phyloP scores from a whole-genome alignment of 2,888 invertebrate species.

The Eupithecia insigniata region DNA sequence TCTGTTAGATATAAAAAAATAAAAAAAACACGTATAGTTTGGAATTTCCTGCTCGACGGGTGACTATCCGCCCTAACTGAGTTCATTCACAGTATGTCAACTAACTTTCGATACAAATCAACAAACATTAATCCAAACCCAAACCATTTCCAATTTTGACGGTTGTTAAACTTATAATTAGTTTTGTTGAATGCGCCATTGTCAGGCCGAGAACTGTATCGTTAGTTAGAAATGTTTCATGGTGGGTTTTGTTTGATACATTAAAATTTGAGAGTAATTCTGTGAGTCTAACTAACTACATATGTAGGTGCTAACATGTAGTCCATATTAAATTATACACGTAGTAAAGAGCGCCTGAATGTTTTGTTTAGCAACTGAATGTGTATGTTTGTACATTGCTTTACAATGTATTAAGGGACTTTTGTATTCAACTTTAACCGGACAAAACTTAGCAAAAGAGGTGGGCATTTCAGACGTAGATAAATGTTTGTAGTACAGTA shows the following conservation, averaged over 20 bases:
- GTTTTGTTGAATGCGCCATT: slow-evolving; percentile 29
- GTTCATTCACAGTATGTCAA: slow-evolving; percentile 2
- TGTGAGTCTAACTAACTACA: not conserved
- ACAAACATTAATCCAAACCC: not conserved
- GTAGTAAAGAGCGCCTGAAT: slow-evolving; percentile 22
- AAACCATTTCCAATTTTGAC: slow-evolving; percentile 40
- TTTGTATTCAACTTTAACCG: not conserved
- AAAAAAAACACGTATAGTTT: not conserved
- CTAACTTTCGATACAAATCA: not conserved
- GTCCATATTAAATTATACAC: not conserved
- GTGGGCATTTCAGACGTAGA: too few species aligned
- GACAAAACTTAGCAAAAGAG: too few species aligned
- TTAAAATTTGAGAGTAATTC: not conserved
- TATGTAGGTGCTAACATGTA: too few species aligned
- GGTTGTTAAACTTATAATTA: slow-evolving; percentile 46
- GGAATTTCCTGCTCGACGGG: not conserved
- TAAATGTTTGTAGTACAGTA: too few species aligned
- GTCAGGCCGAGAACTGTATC: not conserved
- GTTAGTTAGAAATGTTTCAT: not conserved
- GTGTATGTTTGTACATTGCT: slow-evolving; percentile 23
- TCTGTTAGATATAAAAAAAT: not conserved
- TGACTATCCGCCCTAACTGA: not conserved
- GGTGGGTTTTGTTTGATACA: not conserved
- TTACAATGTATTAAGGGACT: slow-evolving; percentile 11
- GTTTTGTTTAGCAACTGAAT: slow-evolving; percentile 30